Conservation (phyloP, 2,113 vertebrate genomes). For the Saguinus imperator region DNA sequence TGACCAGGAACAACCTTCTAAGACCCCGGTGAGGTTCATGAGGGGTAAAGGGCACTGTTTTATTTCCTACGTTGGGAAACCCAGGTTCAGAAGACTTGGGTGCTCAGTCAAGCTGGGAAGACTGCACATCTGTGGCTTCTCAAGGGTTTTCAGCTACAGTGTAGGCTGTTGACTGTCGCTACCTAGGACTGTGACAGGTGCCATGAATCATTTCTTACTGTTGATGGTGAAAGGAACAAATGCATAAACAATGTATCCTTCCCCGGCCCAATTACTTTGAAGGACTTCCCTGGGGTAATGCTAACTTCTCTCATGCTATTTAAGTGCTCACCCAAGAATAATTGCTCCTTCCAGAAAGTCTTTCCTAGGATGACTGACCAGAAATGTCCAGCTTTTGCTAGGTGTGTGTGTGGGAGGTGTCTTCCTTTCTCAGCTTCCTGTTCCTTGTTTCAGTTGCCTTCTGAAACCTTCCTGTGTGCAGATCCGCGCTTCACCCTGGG, state of each 20-base stretch:
- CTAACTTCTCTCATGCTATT: background rate
- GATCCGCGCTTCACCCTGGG: background rate
- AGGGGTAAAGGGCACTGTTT: background rate
- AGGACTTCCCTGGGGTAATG: background rate
- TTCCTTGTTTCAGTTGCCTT: conserved; percentile 9
- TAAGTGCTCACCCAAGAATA: background rate
- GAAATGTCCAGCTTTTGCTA: background rate
- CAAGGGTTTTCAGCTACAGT: no score
- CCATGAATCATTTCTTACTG: background rate
- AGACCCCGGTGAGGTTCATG: background rate
- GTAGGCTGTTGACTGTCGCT: accelerated
- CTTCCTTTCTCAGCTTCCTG: background rate
- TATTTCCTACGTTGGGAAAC: background rate
- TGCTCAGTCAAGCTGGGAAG: background rate
- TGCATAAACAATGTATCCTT: background rate
- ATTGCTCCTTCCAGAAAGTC: background rate
- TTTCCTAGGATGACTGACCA: background rate
- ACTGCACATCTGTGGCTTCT: background rate
- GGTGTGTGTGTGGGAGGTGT: background rate
- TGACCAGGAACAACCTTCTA: background rate
- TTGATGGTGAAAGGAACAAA: background rate
- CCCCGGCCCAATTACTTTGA: no score
- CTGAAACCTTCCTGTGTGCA: background rate
- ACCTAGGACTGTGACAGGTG: background rate
- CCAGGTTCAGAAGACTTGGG: background rate